A percentile compares a stretch with the other conserved stretches of the same genome.
phyloP scores from a whole-genome alignment of 2,797 vertebrate species.

The Chiroxiphia lanceolata region DNA sequence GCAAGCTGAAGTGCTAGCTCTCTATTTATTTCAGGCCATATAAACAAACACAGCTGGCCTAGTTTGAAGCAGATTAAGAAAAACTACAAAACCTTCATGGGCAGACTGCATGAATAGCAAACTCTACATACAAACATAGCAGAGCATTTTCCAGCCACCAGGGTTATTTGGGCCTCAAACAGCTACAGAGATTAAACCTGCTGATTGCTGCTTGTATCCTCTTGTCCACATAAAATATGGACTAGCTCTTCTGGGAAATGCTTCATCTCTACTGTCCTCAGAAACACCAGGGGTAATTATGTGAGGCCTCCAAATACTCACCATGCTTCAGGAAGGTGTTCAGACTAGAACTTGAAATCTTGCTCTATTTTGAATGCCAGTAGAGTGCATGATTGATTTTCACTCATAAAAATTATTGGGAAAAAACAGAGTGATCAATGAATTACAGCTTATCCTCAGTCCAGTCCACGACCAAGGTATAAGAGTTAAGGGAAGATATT shows the following conservation, averaged over 20 bases:
- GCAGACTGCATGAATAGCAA: not conserved
- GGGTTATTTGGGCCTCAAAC: not conserved
- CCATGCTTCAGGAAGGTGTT: not conserved
- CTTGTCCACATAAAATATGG: not conserved
- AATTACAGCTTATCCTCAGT: not conserved
- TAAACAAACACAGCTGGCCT: not conserved
- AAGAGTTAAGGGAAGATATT: not conserved
- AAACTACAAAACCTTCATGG: not conserved
- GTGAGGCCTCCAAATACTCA: not conserved
- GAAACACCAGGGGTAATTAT: not conserved
- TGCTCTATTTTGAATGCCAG: not conserved
- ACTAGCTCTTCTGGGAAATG: not conserved
- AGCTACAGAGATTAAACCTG: not conserved
- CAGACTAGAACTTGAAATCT: not conserved
- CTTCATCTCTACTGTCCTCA: not conserved
- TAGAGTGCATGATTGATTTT: not conserved
- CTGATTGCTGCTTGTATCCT: not conserved
- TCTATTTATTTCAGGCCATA: not conserved
- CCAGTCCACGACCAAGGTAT: not conserved
- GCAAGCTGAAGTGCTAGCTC: not conserved
- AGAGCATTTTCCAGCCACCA: not conserved
- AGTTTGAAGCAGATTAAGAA: not conserved
- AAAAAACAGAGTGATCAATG: not conserved
- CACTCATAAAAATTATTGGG: not conserved
- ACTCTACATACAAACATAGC: not conserved